A percentile compares a stretch with the other conserved stretches of the same genome.
Conservation (phyloP, 2,113 vertebrate genomes). For the Sakesphorus luctuosus region DNA sequence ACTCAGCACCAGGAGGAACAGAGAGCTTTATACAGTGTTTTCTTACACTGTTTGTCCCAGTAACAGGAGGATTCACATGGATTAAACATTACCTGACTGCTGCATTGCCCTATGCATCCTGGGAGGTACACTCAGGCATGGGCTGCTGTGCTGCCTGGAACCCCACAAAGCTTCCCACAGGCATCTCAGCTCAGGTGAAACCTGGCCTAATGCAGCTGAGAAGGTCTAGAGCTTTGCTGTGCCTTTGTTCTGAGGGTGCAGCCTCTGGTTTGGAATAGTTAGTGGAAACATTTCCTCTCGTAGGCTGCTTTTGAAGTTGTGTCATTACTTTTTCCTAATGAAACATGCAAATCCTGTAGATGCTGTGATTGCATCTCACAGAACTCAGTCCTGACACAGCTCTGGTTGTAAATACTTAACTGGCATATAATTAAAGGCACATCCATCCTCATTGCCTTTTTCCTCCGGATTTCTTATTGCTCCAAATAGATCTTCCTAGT, state of each 20-base stretch:
- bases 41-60: rapidly evolving
- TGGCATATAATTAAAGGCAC: not conserved
- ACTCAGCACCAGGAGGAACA: not conserved
- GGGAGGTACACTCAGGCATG: rapidly evolving
- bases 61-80: not conserved
- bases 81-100: not conserved
- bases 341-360: conserved; percentile 33
- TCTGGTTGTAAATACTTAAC: not conserved
- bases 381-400: not conserved
- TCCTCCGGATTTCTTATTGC: not conserved
- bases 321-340: conserved; percentile 13
- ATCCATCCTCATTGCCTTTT: not conserved
- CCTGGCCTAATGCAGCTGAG: not conserved
- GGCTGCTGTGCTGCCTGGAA: not conserved
- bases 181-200: not conserved
- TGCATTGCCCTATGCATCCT: not conserved
- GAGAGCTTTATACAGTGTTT: not conserved
- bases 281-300: not conserved
- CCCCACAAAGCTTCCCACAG: not conserved
- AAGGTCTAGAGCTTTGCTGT: not conserved
- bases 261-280: not conserved
- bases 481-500: not conserved
- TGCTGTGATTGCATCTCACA: not conserved
- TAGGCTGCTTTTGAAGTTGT: conserved; percentile 28
- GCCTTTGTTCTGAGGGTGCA: not conserved